Evolutionary conservation across 92 coral and sea anemone species (phyloP), one percentile per base, ranked within the genome.

Genomic region (Muricea muricata): DNA sequence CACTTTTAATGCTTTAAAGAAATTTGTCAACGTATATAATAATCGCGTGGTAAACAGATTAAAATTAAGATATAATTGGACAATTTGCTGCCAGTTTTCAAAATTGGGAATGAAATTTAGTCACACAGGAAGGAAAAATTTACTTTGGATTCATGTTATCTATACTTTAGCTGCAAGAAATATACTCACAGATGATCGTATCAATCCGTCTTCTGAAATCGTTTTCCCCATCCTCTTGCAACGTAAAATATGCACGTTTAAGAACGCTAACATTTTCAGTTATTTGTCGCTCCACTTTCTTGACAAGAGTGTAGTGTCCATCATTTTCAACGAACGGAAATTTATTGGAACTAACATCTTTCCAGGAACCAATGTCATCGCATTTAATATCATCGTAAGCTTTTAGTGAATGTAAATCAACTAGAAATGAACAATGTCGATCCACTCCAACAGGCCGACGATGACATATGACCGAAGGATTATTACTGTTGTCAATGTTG

Each of bases 201-300:
- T 47, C 56, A 47, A 47, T 47, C 56, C 56, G 56, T 47, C 56
- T 47, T 47, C 56, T 47, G n/a, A 47, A 47, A 47, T 47, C 56
- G 56, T 47, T 47, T 47, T 47, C 55, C n/a, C 55, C 55, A 47
- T 47, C 55, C n/a, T 47, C 55, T 20, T 47, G 55, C n/a, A 47
- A 47, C 55, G 55, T 12, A 47, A 47, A 47, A 5, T 47, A 47
- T 47, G 55, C n/a, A 20, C 55, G 55, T 47, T 20, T 47, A 12
- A 47, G 55, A 47, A 47, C 55, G 5, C 55, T 47, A 47, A 47
- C 55, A 20, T 47, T 47, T 47, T 47, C n/a, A 1, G 55, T 12
- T 20, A 12, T 20, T 20, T 14, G 12, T 47, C 12, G n/a, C 55
- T 47, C 17, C 5, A 12, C n/a, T 47, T 47, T 47, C 55, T 12